Evolutionary conservation across 2,888 invertebrate genomes (phyloP).

Genomic region (Chrysodeixis includens): DNA sequence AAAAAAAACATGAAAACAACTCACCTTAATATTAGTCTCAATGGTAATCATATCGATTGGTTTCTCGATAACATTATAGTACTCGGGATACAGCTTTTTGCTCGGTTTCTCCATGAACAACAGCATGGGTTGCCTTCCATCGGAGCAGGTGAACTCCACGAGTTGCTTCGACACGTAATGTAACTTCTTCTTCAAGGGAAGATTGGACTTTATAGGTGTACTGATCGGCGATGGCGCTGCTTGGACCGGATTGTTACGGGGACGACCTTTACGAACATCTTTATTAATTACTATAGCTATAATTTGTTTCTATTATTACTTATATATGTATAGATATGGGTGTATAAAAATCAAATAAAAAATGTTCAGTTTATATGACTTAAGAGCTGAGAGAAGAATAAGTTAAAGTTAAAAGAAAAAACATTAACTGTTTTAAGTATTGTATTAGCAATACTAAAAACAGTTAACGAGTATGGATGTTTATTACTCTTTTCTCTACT

Average conservation of each 20-base stretch:
- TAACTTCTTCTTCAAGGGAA: constrained; percentile 94
- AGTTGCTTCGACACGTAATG: constrained; percentile 92
- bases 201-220: constrained; percentile 78
- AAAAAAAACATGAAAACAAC: constrained; percentile 17
- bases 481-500: no score
- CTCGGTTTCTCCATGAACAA: constrained; percentile 99
- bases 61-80: constrained; percentile 97
- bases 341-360: not conserved
- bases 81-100: constrained; percentile 97
- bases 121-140: constrained; percentile 95
- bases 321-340: not conserved
- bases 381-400: not conserved
- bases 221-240: constrained; percentile 62
- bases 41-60: constrained; percentile 99
- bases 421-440: no score
- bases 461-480: no score
- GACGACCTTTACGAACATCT: constrained; percentile 75
- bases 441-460: no score
- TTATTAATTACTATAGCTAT: not conserved
- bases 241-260: constrained; percentile 77
- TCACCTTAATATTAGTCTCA: constrained; percentile 95
- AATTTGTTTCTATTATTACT: not conserved
- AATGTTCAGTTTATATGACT: not conserved
- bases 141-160: constrained; percentile 87
- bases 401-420: not conserved